Evolutionary conservation across 2,113 vertebrate genomes (phyloP), one percentile per base, ranked within the genome.

Genomic region (Trematocara marginatum): DNA sequence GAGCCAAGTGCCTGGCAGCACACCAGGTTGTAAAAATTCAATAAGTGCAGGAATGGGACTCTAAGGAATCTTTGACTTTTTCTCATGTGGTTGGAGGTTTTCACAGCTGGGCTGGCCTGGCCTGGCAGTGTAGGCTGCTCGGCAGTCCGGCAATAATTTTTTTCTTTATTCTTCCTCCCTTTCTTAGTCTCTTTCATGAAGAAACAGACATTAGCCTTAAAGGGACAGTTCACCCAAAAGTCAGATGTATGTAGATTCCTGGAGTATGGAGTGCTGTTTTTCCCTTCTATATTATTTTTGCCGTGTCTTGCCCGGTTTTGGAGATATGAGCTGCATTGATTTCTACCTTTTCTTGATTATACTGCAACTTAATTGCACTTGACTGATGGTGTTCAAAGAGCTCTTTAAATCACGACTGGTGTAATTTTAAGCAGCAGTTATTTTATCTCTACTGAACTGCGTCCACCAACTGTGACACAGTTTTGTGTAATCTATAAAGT

Each of bases 11-110:
- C 79, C 92, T 93, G 92, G 90, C 90, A 49, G 56, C 82, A 42
- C 66, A 89, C 91, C 90, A 91, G 90, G 87, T 91, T 88, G 91
- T 92, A 92, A 94, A 94, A 92, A 90, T 91, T 90, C 91, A 93
- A 79, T 92, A 92, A 91, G 90, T 89, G 79, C 87, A 94, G 88
- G 84, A 93, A 91, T 57, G 82, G 90, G 91, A 92, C 92, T 86
- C 87, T 31, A 45, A 92, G 91, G 84, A 92, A 90, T 93, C 86
- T 91, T 57, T 89, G 82, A 74, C 83, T 89, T 86, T 76, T 78
- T 89, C 86, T 93, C 85, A 88, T 93, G 90, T 92, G 91, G 87
- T 90, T 84, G 80, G 90, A 92, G 89, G 89, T 91, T 93, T 94
- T 93, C 91, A 90, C 89, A 91, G 92, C 89, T 90, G 87, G 74